Evolutionary conservation across 2,797 vertebrate genomes (phyloP).

Genomic region (Tapera naevia): DNA sequence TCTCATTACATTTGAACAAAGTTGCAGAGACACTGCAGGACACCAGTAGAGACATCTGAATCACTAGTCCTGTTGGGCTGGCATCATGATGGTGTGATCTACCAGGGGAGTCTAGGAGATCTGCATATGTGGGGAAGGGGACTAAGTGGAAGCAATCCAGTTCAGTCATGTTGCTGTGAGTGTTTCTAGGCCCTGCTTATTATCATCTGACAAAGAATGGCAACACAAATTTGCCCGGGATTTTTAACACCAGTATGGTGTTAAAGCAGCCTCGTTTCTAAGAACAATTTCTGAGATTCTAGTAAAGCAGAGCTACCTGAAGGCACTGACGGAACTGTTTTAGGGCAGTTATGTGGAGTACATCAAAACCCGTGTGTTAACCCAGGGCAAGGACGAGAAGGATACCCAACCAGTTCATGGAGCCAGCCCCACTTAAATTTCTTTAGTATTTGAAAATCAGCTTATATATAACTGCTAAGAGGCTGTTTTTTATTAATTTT

Average conservation of each 20-base stretch:
- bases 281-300: neutral
- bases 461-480: neutral
- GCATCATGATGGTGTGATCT: constrained; percentile 25
- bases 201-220: neutral
- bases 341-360: neutral
- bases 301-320: neutral
- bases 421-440: neutral
- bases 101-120: neutral
- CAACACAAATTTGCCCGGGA: neutral
- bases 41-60: constrained; percentile 60
- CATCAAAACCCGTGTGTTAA: neutral
- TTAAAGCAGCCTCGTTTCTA: constrained; percentile 1
- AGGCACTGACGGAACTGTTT: neutral
- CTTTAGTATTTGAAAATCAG: neutral
- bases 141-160: neutral
- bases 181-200: neutral
- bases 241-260: neutral
- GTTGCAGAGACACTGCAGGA: constrained; percentile 64
- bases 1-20: constrained; percentile 68
- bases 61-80: constrained; percentile 49
- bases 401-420: neutral
- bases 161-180: neutral
- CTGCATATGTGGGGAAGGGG: neutral
- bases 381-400: neutral
- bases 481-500: neutral